These are phyloP conservation scores for Hirtodrosophila trivittata DNA, from an alignment of 2,888 invertebrate species.

Conservation along the genomic window DNA sequence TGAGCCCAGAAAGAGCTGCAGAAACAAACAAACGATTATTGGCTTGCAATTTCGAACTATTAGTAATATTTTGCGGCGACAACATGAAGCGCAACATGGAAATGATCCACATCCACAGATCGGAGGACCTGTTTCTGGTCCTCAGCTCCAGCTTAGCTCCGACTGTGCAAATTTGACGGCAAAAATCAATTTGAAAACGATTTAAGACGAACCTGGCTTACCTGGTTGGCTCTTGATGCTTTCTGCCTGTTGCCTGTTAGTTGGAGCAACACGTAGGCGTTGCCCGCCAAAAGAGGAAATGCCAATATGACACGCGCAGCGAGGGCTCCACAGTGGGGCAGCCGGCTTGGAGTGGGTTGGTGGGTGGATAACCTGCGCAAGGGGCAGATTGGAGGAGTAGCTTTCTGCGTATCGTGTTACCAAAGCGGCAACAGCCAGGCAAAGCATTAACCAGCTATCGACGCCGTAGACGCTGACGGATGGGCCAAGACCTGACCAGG, in stretches of 20 bases:
- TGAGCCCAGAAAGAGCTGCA: slow-evolving; percentile 7
- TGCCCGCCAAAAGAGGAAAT: slow-evolving; percentile 70
- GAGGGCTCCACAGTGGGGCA: slow-evolving; percentile 32
- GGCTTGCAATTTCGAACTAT: slow-evolving; percentile 77
- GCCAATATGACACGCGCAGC: slow-evolving; percentile 77
- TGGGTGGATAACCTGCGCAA: not conserved
- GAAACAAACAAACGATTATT: slow-evolving; percentile 62
- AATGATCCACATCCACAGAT: slow-evolving; percentile 52
- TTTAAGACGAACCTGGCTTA: slow-evolving; percentile 59
- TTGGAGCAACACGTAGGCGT: slow-evolving; percentile 61
- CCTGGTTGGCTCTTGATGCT: not conserved
- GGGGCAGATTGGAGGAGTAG: not conserved
- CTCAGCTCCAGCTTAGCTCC: slow-evolving; percentile 25
- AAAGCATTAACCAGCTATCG: slow-evolving; percentile 77
- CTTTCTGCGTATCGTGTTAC: slow-evolving; percentile 62
- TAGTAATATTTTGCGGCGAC: slow-evolving; percentile 77
- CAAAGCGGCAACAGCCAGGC: slow-evolving; percentile 34
- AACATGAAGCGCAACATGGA: slow-evolving; percentile 63
- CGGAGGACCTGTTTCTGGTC: slow-evolving; percentile 1
- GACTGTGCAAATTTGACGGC: slow-evolving; percentile 76
- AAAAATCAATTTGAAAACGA: slow-evolving; percentile 79
- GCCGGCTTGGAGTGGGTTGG: slow-evolving; percentile 14
- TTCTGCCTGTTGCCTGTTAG: slow-evolving; percentile 6
- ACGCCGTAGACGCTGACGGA: slow-evolving; percentile 73
- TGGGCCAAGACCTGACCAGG: slow-evolving; percentile 44